These are phyloP conservation scores for Salvelinus namaycush DNA, from an alignment of 2,113 vertebrate genomes.

Conservation along the genomic window DNA sequence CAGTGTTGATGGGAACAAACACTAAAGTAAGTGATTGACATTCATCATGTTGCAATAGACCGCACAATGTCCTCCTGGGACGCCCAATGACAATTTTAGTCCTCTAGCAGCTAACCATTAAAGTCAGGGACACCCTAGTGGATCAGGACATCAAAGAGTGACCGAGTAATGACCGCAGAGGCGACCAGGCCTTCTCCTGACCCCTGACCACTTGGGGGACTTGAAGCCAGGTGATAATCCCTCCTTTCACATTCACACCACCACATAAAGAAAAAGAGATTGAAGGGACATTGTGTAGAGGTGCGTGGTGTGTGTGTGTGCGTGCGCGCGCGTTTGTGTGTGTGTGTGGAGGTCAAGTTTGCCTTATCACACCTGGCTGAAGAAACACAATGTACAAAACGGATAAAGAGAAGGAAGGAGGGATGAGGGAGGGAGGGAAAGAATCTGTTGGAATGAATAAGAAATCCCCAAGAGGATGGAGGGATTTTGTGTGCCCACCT, in stretches of 20 bases:
- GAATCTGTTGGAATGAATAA: slow-evolving; percentile 52
- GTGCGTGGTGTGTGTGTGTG: neutral
- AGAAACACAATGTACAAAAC: slow-evolving; percentile 3
- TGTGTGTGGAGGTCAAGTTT: neutral
- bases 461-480: slow-evolving; percentile 15
- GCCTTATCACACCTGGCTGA: slow-evolving; percentile 9
- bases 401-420: neutral
- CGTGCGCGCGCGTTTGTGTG: neutral
- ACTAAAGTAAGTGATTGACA: neutral
- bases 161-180: neutral
- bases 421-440: neutral
- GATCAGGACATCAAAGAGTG: slow-evolving; percentile 1
- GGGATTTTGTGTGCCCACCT: neutral
- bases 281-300: neutral
- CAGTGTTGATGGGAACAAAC: neutral
- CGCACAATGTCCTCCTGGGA: neutral
- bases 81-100: neutral
- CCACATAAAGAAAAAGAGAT: neutral
- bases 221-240: neutral
- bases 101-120: too few species aligned
- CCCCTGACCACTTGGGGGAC: neutral
- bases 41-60: neutral
- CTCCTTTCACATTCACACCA: neutral
- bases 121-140: neutral
- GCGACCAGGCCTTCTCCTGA: neutral